Conservation (phyloP, 2,888 invertebrate species). For the Scaptomyza tumidula region DNA sequence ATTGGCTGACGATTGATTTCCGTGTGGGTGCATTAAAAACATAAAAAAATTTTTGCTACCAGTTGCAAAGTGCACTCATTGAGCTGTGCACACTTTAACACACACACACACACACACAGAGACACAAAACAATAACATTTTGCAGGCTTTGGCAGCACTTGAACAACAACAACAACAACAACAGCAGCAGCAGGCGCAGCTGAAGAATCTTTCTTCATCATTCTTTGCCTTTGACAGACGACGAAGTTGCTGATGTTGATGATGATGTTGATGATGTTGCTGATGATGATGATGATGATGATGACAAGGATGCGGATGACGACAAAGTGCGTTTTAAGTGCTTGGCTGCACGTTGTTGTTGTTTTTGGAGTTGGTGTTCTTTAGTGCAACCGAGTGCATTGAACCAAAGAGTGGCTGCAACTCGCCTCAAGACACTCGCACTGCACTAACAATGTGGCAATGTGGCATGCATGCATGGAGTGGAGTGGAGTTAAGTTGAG, state of each 20-base stretch:
- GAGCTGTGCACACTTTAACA: background rate
- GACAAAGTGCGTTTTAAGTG: slow-evolving; percentile 59
- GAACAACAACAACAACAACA: too few species aligned
- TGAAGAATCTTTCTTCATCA: slow-evolving; percentile 11
- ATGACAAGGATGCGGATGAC: slow-evolving; percentile 56
- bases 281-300: slow-evolving; percentile 13
- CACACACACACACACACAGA: background rate
- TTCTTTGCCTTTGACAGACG: slow-evolving; percentile 55
- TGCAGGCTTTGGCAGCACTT: slow-evolving; percentile 29
- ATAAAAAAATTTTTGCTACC: background rate
- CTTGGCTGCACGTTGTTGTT: slow-evolving; percentile 30
- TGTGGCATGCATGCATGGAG: slow-evolving; percentile 3
- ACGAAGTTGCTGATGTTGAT: slow-evolving; percentile 12
- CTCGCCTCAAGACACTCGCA: slow-evolving; percentile 2
- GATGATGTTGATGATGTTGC: slow-evolving; percentile 24
- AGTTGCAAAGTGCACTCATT: slow-evolving; percentile 41
- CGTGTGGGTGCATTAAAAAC: background rate
- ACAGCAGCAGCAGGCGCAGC: slow-evolving; percentile 1
- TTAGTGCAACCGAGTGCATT: slow-evolving; percentile 59
- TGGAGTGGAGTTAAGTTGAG: slow-evolving; percentile 4
- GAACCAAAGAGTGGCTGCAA: slow-evolving; percentile 42
- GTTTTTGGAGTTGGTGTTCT: slow-evolving; percentile 14
- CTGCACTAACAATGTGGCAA: background rate
- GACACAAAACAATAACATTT: slow-evolving; percentile 20
- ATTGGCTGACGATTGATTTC: slow-evolving; percentile 1